These are phyloP conservation scores for Carapus acus DNA, from an alignment of 2,797 vertebrate genomes.

Conservation along the genomic window DNA sequence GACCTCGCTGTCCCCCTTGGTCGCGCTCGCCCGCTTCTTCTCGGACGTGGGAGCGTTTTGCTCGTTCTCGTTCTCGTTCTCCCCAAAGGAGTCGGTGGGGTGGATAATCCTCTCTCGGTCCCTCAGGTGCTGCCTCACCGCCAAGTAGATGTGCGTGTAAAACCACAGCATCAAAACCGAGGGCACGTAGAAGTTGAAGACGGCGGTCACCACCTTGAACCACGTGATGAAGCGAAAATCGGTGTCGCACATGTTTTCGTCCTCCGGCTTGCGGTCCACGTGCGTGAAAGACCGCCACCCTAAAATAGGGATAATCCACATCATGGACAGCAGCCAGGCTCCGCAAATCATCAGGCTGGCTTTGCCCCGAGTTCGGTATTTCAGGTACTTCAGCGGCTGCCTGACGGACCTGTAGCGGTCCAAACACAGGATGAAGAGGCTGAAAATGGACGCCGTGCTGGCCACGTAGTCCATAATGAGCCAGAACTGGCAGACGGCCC, in stretches of 20 bases:
- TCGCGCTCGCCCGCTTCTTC: slow-evolving; percentile 35
- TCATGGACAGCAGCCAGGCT: slow-evolving; percentile 85
- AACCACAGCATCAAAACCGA: slow-evolving; percentile 91
- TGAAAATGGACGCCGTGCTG: slow-evolving; percentile 95
- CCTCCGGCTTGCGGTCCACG: slow-evolving; percentile 69
- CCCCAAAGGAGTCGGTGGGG: slow-evolving; percentile 65
- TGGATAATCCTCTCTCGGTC: slow-evolving; percentile 77
- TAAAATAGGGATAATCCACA: slow-evolving; percentile 90
- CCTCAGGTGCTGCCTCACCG: slow-evolving; percentile 80
- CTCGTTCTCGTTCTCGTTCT: slow-evolving; percentile 54
- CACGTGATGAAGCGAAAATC: slow-evolving; percentile 87
- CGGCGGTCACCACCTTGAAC: slow-evolving; percentile 90
- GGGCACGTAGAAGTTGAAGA: slow-evolving; percentile 92
- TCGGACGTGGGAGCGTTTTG: slow-evolving; percentile 31
- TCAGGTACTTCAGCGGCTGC: slow-evolving; percentile 86
- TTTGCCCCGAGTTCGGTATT: slow-evolving; percentile 84
- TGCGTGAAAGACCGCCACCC: slow-evolving; percentile 82
- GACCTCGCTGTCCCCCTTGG: slow-evolving; percentile 38
- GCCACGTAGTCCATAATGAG: slow-evolving; percentile 97
- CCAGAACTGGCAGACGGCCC: slow-evolving; percentile 87
- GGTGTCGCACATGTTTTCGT: slow-evolving; percentile 81
- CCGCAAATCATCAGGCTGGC: slow-evolving; percentile 79
- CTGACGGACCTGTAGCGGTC: slow-evolving; percentile 91
- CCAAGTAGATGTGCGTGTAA: slow-evolving; percentile 84
- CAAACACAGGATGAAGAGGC: slow-evolving; percentile 87